Evolutionary conservation across 2,113 vertebrate species (phyloP), one percentile per base, ranked within the genome.

Genomic region (Chitala chitala): DNA sequence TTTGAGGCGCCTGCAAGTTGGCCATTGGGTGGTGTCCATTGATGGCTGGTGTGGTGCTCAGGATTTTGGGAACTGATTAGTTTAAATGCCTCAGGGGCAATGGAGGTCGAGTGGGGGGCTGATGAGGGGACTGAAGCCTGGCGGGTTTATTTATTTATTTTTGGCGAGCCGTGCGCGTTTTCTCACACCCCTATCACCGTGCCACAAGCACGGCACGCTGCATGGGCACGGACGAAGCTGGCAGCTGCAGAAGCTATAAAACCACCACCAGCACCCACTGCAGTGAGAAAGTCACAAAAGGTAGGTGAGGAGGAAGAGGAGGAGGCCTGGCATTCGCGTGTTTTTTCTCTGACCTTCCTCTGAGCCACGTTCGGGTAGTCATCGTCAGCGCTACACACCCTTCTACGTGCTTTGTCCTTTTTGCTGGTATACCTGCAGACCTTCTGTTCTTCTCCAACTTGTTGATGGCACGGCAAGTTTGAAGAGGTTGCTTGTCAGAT

Each of bases 361-460:
- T 20, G 10, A 36, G 17, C 59, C 17, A 0, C 17, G 20, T 63
- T 33, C n/a, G n/a, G n/a, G n/a, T n/a, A n/a, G n/a, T n/a, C n/a
- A n/a, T n/a, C 59, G 26, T 38, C 33, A 38, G 29, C 58, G 5
- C 17, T 0, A 2, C 6, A 33, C 13, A 20, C 29, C n/a, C 15
- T 20, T 13, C 31, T 26, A 9, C 0, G 59, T 63, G 12, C 12
- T 46, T 5, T 46, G 12, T 46, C 12, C 12, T 46, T 46, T 10
- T 5, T 5, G 44, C 5, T 5, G 44, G 5, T 38, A 33, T 15
- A 15, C 59, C 13, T 17, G 17, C 20, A 20, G 0, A 38, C 20
- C 29, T 36, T 63, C 29, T 63, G 59, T 63, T 63, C 33, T n/a
- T 63, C 59, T 63, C n/a, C 38, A 38, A 63, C 59, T 63, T 63